Conservation (phyloP, 2,888 invertebrate species). For the Rhamphomyia laevipes region DNA sequence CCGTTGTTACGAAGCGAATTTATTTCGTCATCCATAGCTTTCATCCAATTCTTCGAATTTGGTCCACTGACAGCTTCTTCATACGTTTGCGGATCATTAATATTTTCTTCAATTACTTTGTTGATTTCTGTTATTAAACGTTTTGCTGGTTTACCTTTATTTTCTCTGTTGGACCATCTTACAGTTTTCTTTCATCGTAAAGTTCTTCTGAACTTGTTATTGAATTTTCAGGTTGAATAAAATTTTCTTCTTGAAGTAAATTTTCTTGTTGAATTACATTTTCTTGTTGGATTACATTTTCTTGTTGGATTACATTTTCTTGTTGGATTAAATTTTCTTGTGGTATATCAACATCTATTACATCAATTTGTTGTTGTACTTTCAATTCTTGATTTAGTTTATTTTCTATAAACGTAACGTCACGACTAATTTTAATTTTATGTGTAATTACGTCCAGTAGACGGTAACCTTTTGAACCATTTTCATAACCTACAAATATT, state of each 20-base stretch:
- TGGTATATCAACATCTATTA: not conserved
- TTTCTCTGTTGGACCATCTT: not conserved
- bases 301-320: not conserved
- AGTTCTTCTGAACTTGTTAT: not conserved
- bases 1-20: not conserved
- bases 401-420: constrained; percentile 2
- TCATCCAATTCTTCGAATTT: not conserved
- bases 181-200: not conserved
- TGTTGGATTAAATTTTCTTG: not conserved
- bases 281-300: not conserved
- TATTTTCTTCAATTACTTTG: not conserved
- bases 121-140: not conserved
- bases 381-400: not conserved
- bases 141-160: not conserved
- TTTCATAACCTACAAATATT: constrained; percentile 12
- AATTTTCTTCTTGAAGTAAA: not conserved
- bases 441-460: constrained; percentile 3
- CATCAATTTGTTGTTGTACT: not conserved
- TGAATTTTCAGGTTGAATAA: not conserved
- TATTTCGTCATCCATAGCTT: not conserved
- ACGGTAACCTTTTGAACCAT: constrained; percentile 11
- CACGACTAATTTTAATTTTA: constrained; percentile 10
- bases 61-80: not conserved
- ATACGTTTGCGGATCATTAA: not conserved
- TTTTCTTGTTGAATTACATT: not conserved